Percentiles rank a stretch among this genome's conserved stretches.
phyloP scores from a whole-genome alignment of 92 coral and sea anemone genomes.

The Bergia puertoricense region DNA sequence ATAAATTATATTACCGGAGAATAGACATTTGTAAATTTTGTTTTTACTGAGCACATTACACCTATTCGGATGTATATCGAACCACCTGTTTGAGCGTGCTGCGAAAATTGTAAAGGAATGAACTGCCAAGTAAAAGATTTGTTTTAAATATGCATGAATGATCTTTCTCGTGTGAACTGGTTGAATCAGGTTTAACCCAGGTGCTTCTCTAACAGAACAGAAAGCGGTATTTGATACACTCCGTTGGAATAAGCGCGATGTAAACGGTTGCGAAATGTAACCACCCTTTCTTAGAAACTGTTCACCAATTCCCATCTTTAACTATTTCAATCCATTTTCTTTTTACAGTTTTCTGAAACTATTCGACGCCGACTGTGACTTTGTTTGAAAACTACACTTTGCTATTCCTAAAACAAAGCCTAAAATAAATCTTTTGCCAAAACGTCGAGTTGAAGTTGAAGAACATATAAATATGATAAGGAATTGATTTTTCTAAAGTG shows the following conservation, averaged over 20 bases:
- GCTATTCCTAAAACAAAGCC: no score
- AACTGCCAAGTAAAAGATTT: not conserved
- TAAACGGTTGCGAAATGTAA: no score
- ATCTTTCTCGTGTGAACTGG: not conserved
- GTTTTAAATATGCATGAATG: not conserved
- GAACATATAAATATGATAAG: no score
- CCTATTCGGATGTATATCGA: not conserved
- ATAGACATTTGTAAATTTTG: no score
- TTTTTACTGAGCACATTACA: not conserved
- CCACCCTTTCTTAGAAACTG: not conserved
- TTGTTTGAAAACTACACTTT: no score
- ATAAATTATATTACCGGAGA: no score
- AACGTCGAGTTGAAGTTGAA: no score
- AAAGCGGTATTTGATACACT: not conserved
- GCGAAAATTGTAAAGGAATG: not conserved
- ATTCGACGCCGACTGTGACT: no score
- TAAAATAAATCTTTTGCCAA: no score
- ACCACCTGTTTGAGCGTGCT: not conserved
- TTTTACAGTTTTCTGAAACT: no score
- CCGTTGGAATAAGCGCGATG: not conserved
- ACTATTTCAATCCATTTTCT: not conserved
- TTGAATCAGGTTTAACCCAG: not conserved
- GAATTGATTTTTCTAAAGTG: no score
- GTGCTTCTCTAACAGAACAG: not conserved
- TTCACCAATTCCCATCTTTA: not conserved